Percentiles rank a stretch among this genome's conserved stretches.
Conservation (phyloP, 2,888 invertebrate species). For the Metopia argyrocephala region DNA sequence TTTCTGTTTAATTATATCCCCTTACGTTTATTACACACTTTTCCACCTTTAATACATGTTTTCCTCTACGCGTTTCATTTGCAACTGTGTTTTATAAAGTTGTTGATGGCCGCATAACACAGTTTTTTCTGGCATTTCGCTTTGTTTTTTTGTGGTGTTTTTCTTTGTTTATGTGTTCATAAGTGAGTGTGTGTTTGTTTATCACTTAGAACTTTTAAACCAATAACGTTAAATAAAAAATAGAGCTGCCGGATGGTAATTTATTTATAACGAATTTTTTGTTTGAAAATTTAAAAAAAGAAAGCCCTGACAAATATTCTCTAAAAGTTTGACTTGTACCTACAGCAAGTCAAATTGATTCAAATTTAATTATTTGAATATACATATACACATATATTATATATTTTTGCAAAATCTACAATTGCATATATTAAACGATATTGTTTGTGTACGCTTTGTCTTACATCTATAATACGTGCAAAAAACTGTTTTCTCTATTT, state of each 20-base stretch:
- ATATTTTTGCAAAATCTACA: no score
- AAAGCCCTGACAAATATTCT: not conserved
- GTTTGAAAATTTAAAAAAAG: not conserved
- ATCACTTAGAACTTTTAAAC: conserved; percentile 49
- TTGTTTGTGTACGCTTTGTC: no score
- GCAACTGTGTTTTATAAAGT: conserved; percentile 41
- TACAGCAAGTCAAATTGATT: no score
- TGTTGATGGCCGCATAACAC: conserved; percentile 41
- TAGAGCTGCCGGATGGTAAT: not conserved
- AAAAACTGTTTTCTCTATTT: no score
- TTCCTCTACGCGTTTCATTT: conserved; percentile 47
- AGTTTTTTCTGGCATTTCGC: conserved; percentile 19
- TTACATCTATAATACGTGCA: no score
- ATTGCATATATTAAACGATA: no score
- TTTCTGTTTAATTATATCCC: not conserved
- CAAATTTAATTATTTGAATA: no score
- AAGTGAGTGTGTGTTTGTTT: not conserved
- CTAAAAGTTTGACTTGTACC: no score
- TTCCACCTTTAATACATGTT: conserved; percentile 18
- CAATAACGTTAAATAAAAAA: conserved; percentile 35
- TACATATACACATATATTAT: no score
- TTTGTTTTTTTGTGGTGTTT: conserved; percentile 5
- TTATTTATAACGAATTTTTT: not conserved
- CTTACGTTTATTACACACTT: not conserved
- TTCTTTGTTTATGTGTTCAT: not conserved